Evolutionary conservation across 2,797 vertebrate species (phyloP).

Genomic region (Acomys russatus): DNA sequence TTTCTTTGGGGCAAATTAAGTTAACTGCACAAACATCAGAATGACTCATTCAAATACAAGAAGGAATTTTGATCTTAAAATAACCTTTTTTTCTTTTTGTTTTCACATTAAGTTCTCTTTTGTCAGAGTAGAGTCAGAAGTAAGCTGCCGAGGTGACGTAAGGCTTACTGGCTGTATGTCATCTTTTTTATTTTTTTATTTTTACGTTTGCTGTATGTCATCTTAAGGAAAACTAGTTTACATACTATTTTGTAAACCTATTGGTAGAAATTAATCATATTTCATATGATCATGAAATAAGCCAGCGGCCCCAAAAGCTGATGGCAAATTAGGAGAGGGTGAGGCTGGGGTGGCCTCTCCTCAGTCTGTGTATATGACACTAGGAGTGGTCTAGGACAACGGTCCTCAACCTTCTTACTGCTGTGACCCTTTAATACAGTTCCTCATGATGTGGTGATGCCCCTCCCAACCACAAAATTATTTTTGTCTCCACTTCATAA

Average conservation of each 20-base stretch:
- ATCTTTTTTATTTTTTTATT: background rate
- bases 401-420: background rate
- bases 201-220: background rate
- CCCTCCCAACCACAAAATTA: background rate
- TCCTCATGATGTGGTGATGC: background rate
- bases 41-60: conserved; percentile 47
- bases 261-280: background rate
- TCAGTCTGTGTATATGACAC: background rate
- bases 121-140: background rate
- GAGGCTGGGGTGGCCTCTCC: background rate
- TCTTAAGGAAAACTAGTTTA: background rate
- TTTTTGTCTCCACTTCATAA: background rate
- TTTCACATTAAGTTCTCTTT: conserved; percentile 32
- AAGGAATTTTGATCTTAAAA: conserved; percentile 61
- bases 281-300: background rate
- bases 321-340: background rate
- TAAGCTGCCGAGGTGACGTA: background rate
- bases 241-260: background rate
- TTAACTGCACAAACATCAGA: conserved; percentile 14
- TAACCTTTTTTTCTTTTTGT: background rate
- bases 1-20: conserved; percentile 49
- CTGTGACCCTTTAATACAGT: background rate
- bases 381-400: background rate
- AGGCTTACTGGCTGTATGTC: background rate
- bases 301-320: background rate